These are phyloP conservation scores for Typhlomys cinereus DNA, from an alignment of 2,113 vertebrate species.

Conservation along the genomic window DNA sequence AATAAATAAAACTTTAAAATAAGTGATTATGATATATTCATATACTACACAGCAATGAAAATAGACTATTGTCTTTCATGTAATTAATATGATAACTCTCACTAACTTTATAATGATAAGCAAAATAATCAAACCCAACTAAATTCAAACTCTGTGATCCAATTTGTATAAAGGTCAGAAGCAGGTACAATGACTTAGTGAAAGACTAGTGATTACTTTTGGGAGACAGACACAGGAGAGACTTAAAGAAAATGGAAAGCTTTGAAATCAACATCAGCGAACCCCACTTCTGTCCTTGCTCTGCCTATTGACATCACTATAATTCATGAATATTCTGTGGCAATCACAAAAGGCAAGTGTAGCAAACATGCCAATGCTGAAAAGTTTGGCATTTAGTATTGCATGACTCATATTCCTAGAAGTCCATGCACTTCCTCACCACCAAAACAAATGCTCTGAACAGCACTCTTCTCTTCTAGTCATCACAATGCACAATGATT, in stretches of 20 bases:
- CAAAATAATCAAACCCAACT: neutral
- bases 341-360: neutral
- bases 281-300: neutral
- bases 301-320: neutral
- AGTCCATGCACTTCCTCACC: neutral
- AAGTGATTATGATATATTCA: neutral
- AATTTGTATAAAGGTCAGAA: constrained; percentile 7
- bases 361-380: neutral
- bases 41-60: neutral
- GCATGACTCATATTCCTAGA: neutral
- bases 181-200: neutral
- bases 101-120: neutral
- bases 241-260: neutral
- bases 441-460: neutral
- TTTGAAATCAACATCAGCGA: neutral
- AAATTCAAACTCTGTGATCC: neutral
- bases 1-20: too few species aligned
- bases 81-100: neutral
- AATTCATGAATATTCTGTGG: neutral
- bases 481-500: neutral
- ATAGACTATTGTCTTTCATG: neutral
- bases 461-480: neutral
- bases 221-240: neutral
- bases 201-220: neutral
- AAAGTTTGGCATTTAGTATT: neutral